phyloP scores from a whole-genome alignment of 1,140 invertebrate genomes.

The Atopsyche davidsoni region DNA sequence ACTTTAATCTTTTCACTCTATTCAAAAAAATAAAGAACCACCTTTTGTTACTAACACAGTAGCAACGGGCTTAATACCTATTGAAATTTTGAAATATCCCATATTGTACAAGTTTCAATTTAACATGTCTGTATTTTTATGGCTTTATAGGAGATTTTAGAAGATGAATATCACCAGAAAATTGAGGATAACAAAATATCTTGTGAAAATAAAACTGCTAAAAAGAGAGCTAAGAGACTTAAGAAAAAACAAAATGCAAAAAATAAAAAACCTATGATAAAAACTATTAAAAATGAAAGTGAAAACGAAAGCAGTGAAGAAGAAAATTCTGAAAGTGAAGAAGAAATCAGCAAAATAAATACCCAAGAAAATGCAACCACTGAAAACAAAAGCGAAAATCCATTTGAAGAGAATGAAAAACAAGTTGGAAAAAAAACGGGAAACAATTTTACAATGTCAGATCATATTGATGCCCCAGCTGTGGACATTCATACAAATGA shows the following conservation, averaged over 20 bases:
- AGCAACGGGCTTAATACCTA: too few species aligned
- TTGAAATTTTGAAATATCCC: conserved; percentile 7
- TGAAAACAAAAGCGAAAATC: too few species aligned
- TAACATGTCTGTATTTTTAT: conserved; percentile 6
- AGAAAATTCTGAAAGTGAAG: conserved; percentile 29
- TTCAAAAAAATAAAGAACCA: not conserved
- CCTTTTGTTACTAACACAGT: not conserved
- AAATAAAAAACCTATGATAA: conserved; percentile 47
- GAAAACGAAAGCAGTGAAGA: conserved; percentile 28
- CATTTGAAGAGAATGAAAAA: too few species aligned
- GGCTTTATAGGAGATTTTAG: conserved; percentile 66
- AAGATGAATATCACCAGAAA: conserved; percentile 76
- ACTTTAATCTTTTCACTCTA: conserved; percentile 1
- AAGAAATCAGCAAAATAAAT: conserved; percentile 33
- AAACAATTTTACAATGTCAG: too few species aligned
- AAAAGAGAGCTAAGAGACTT: conserved; percentile 75
- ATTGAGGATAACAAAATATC: conserved; percentile 70
- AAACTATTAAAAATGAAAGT: conserved; percentile 41
- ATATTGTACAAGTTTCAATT: conserved; percentile 3
- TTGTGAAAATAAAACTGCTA: conserved; percentile 76
- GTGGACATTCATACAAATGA: too few species aligned
- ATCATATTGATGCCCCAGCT: too few species aligned
- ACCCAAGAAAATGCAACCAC: conserved; percentile 31
- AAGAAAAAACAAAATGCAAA: conserved; percentile 66
- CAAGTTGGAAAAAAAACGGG: too few species aligned